Conservation (phyloP, 2,797 vertebrate species). For the Parauchenoglanis punctatus region DNA sequence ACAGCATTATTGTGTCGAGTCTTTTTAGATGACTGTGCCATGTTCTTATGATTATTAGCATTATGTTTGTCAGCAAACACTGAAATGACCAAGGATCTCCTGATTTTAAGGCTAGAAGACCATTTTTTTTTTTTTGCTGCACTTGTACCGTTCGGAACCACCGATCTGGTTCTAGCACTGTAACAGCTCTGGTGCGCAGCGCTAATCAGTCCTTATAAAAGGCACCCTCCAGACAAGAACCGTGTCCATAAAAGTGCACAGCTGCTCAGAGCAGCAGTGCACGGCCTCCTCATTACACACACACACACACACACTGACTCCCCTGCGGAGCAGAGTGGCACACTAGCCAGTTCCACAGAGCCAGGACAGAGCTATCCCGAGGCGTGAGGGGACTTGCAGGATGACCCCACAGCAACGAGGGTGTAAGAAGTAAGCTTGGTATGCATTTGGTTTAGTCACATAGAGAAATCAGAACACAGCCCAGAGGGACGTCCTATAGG, state of each 20-base stretch:
- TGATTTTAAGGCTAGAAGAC: neutral
- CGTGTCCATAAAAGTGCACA: slow-evolving; percentile 33
- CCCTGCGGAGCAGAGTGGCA: slow-evolving; percentile 29
- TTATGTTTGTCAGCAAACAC: neutral
- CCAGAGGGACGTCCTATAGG: neutral
- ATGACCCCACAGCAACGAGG: slow-evolving; percentile 3
- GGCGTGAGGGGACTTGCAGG: slow-evolving; percentile 21
- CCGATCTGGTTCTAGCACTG: too few species aligned
- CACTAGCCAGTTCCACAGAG: slow-evolving; percentile 16
- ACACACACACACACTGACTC: slow-evolving; percentile 15
- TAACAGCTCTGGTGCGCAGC: neutral
- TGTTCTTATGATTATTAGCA: neutral
- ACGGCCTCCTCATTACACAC: slow-evolving; percentile 41
- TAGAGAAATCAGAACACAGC: too few species aligned
- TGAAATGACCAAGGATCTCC: neutral
- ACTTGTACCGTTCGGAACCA: neutral
- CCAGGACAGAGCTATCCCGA: slow-evolving; percentile 34
- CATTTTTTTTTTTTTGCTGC: neutral
- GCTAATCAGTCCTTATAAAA: slow-evolving; percentile 26
- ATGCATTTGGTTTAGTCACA: neutral
- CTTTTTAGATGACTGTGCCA: too few species aligned
- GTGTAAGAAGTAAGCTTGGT: slow-evolving; percentile 24
- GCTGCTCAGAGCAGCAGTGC: slow-evolving; percentile 31
- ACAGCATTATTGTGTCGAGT: too few species aligned
- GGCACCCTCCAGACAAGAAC: slow-evolving; percentile 24